Percentiles rank a stretch among this genome's conserved stretches.
These are phyloP conservation scores for Melanerpes formicivorus DNA, from an alignment of 2,113 vertebrate species.

Conservation along the genomic window DNA sequence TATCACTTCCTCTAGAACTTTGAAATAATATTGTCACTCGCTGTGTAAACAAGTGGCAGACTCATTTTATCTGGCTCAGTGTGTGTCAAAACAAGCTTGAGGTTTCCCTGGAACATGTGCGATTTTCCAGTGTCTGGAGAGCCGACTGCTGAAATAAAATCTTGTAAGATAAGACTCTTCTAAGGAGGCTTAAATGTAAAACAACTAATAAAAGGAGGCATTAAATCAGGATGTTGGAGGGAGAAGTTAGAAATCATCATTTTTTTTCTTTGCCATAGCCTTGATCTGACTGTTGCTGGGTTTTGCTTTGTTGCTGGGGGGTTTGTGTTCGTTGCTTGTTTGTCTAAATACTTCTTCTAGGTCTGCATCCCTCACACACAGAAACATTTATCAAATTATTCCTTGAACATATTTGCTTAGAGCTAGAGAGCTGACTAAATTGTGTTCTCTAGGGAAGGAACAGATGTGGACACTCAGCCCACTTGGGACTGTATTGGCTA, in stretches of 20 bases:
- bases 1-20: slow-evolving; percentile 3
- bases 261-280: neutral
- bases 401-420: neutral
- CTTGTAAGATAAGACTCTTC: neutral
- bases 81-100: slow-evolving; percentile 18
- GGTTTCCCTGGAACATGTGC: neutral
- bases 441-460: neutral
- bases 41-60: slow-evolving; percentile 43
- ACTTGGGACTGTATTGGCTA: neutral
- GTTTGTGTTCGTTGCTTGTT: neutral
- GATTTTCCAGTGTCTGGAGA: neutral
- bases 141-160: neutral
- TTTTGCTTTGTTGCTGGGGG: neutral
- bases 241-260: neutral
- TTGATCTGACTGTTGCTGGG: neutral
- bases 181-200: neutral
- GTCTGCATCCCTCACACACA: neutral
- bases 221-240: neutral
- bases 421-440: neutral
- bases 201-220: neutral
- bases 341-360: neutral
- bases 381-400: neutral
- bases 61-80: neutral
- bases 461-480: neutral
- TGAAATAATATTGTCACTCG: neutral